Evolutionary conservation across 2,797 vertebrate genomes (phyloP), one percentile per base, ranked within the genome.

Genomic region (Salarias fasciatus): DNA sequence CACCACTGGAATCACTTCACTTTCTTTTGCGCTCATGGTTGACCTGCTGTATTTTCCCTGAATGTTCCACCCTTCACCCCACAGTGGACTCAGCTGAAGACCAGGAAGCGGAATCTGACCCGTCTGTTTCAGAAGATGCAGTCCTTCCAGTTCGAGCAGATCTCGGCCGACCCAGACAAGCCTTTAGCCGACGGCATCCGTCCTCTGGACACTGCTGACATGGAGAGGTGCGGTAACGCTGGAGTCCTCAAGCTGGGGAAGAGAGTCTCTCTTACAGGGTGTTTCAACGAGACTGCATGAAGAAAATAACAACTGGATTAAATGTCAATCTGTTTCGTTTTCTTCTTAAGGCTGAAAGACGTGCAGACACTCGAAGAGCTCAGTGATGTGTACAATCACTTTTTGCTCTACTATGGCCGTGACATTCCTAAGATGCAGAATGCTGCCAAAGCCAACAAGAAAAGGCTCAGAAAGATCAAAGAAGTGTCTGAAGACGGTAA

Each of bases 341-440:
- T 59, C 18, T 46, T 47, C 12, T 48, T 0, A 35, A 99, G 98
- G 82, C 86, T 99, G 48, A 99, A 98, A 86, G 97, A 99, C 0
- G 97, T 99, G 49, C 96, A 98, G 73, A 97, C 96, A 46, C 95
- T 98, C 73, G 98, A 99, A 1, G 98, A 99, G 73, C 91, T 99
- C 69, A 93, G 95, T 38, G 98, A 99, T 0, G 97, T 99, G 33
- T 99, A 99, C 86, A 97, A 98, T 84, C 97, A 99, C 84, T 99
- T 99, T 66, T 85, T 99, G 76, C 94, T 99, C 4, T 99, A 99
- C 87, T 99, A 99, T 8, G 98, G 98, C 38, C 93, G 97, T 60
- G 97, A 99, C 84, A 97, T 99, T 69, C 98, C 98, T 54, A 98
- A 96, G 86, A 99, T 99, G 98, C 97, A 99, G 83, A 99, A 99